A percentile compares a stretch with the other conserved stretches of the same genome.
Evolutionary conservation across 2,113 vertebrate species (phyloP).

Genomic region (Sebastes schlegelii): DNA sequence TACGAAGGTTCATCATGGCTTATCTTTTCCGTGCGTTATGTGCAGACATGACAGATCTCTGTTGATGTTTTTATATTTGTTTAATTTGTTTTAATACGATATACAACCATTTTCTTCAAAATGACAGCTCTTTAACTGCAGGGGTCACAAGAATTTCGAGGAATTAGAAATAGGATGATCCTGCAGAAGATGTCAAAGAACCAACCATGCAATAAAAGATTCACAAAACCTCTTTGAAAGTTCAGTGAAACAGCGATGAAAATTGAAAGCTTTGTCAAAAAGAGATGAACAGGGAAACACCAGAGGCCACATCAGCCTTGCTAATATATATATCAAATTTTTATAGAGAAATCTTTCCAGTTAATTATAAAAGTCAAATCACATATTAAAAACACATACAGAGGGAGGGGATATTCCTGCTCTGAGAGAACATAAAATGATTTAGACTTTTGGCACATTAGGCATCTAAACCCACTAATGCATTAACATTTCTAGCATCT

Average conservation of each 20-base stretch:
- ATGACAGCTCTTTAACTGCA: neutral
- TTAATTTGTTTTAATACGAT: neutral
- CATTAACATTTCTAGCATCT: conserved; percentile 11
- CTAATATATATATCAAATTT: neutral
- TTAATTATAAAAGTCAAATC: neutral
- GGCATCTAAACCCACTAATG: conserved; percentile 8
- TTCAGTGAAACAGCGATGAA: neutral
- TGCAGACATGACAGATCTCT: neutral
- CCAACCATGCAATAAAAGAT: neutral
- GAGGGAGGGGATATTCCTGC: neutral
- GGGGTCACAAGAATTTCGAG: neutral
- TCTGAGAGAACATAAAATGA: neutral
- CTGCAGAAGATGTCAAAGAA: neutral
- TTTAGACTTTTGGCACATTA: neutral
- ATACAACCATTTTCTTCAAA: neutral
- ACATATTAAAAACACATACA: neutral
- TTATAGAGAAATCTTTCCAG: neutral
- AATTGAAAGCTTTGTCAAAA: neutral
- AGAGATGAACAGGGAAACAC: neutral
- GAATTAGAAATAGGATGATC: neutral
- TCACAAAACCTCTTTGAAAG: neutral
- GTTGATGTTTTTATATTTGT: neutral
- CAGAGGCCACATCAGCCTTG: neutral
- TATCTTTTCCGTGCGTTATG: neutral
- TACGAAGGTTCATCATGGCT: neutral